Percentiles rank a stretch among this genome's conserved stretches.
Conservation (phyloP, 37 sponge, comb jelly and placozoan genomes). For the Aphrocallistes beatrix region DNA sequence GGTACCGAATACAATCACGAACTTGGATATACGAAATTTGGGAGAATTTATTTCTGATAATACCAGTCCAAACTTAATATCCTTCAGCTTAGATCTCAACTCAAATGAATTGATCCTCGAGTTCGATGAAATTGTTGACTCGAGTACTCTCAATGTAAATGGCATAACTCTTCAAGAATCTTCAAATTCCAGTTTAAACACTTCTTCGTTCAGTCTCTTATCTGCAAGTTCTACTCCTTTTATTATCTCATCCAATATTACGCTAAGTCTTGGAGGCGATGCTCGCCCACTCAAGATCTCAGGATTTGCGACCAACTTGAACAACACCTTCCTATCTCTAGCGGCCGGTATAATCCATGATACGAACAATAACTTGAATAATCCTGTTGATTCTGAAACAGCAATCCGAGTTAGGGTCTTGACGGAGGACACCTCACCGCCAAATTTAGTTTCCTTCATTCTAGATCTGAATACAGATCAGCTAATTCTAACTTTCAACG, state of each 20-base stretch:
- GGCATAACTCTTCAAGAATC: constrained; percentile 21
- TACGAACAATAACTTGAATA: constrained; percentile 29
- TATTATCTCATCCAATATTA: not conserved
- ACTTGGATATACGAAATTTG: constrained; percentile 13
- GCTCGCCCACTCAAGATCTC: constrained; percentile 13
- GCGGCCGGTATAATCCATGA: constrained; percentile 36
- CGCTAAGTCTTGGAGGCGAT: not conserved
- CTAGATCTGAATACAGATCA: constrained; percentile 41
- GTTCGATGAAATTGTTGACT: constrained; percentile 41
- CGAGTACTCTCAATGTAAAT: constrained; percentile 28
- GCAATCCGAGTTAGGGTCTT: constrained; percentile 26
- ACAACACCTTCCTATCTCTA: constrained; percentile 45
- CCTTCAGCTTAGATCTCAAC: constrained; percentile 52
- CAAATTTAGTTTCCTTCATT: constrained; percentile 33
- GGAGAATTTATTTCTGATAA: constrained; percentile 31
- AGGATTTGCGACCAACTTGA: constrained; percentile 38
- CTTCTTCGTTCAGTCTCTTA: not conserved
- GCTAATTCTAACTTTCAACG: constrained; percentile 56
- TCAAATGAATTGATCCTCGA: constrained; percentile 30
- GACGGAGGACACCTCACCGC: constrained; percentile 29
- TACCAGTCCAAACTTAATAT: constrained; percentile 34
- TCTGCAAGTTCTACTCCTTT: not conserved
- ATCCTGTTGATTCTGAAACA: not conserved
- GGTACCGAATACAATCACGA: not conserved
- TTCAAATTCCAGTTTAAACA: not conserved